Evolutionary conservation across 2,113 vertebrate species (phyloP).

Genomic region (Polypterus bichir): DNA sequence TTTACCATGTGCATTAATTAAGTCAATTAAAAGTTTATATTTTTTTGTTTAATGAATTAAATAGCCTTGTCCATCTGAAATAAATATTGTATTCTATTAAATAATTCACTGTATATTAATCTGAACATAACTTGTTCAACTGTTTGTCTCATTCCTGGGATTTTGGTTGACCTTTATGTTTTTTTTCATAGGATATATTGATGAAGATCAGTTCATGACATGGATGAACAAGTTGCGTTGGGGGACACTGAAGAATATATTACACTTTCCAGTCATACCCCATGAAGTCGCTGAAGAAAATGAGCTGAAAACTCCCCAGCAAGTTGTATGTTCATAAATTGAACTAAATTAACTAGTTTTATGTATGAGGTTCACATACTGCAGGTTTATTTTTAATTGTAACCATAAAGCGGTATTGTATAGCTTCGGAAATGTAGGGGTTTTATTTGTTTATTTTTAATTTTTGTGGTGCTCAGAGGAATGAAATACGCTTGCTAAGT

Average conservation of each 20-base stretch:
- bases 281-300: neutral
- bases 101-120: too few species aligned
- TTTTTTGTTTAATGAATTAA: too few species aligned
- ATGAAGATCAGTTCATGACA: conserved; percentile 1
- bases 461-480: too few species aligned
- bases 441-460: too few species aligned
- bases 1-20: too few species aligned
- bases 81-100: too few species aligned
- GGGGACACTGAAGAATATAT: conserved; percentile 1
- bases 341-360: neutral
- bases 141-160: too few species aligned
- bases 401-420: neutral
- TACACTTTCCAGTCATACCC: conserved; percentile 3
- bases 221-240: conserved; percentile 1
- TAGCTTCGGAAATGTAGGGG: too few species aligned
- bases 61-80: too few species aligned
- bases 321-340: neutral
- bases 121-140: too few species aligned
- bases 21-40: too few species aligned
- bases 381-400: neutral
- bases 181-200: conserved; percentile 6
- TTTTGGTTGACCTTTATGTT: neutral
- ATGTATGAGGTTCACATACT: neutral
- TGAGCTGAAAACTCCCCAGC: neutral
- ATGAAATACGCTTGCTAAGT: too few species aligned